Evolutionary conservation across 1,140 invertebrate genomes (phyloP), one percentile per base, ranked within the genome.

Genomic region (Cotesia chilonis): DNA sequence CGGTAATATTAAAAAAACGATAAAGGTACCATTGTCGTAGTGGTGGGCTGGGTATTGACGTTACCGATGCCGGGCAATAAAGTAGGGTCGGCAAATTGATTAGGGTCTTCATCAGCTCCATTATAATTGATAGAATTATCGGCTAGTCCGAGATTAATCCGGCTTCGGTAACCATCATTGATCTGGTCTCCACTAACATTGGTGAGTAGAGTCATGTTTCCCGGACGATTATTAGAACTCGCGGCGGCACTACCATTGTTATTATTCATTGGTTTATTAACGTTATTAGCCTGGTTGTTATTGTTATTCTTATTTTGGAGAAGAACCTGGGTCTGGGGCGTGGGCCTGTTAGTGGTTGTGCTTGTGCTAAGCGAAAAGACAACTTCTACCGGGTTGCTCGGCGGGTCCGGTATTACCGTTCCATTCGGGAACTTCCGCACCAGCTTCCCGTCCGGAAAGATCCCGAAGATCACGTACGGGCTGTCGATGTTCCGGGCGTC

Each of bases 381-480:
- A 80, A 87, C 82, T 79, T 87, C 85, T 59, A 87, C 84, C 71
- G 86, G 84, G 75, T 80, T 85, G 82, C 87, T 89, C 81, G 88
- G 88, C 85, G 85, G 89, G 82, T 90, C 89, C 84, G 91, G 91
- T 85, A 92, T 90, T 85, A 91, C 83, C 79, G 91, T 92, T 84
- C 92, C 92, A 79, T 93, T 93, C 57, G 91, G 91, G 79, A 91
- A 93, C 82, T 91, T 92, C 80, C 90, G 89, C 78, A 93, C 90
- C 82, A 92, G 85, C 81, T 89, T 92, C 80, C 92, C 92, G 87
- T 93, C 92, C 76, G 92, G 91, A 82, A 90, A 90, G 76, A 92
- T 89, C 81, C 91, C 91, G 79, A 92, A 91, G 83, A 92, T 89
- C 75, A 92, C 89, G 82, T 90, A 92, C 70, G 91, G 91, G 77